These are phyloP conservation scores for Panthera uncia DNA, from an alignment of 2,113 vertebrate species.

Conservation along the genomic window DNA sequence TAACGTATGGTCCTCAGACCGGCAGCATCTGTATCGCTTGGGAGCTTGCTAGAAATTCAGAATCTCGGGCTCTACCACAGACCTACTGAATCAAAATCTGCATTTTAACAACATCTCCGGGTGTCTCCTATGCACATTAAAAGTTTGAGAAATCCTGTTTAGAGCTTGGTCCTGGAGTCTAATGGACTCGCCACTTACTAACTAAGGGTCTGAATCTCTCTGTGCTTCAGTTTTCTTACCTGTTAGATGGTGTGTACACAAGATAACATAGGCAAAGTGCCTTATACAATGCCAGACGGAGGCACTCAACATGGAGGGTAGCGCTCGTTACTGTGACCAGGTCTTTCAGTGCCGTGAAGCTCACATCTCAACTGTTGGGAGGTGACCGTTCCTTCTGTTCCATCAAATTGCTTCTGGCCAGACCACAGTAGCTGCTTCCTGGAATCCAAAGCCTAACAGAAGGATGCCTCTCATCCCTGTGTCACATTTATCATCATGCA, in stretches of 20 bases:
- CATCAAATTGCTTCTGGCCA: neutral
- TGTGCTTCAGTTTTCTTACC: neutral
- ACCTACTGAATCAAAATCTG: neutral
- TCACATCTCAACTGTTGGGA: neutral
- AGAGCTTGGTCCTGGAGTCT: neutral
- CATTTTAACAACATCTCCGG: neutral
- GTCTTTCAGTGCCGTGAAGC: neutral
- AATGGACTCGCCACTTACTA: neutral
- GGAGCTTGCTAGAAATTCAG: neutral
- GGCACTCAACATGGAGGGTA: rapidly evolving
- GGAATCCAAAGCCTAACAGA: neutral
- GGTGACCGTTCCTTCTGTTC: neutral
- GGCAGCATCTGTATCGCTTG: too few relatives aligned
- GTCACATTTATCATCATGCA: neutral
- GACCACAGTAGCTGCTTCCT: neutral
- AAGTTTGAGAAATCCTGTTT: neutral
- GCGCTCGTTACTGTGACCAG: neutral
- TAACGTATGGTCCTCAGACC: neutral
- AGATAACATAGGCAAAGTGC: neutral
- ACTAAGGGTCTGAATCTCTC: neutral
- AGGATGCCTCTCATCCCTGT: neutral
- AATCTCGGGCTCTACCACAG: neutral
- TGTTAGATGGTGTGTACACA: neutral
- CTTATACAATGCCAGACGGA: neutral
- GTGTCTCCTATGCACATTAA: neutral